A percentile compares a stretch with the other conserved stretches of the same genome.
These are phyloP conservation scores for Diarsia rubi DNA, from an alignment of 2,888 invertebrate species.

Conservation along the genomic window DNA sequence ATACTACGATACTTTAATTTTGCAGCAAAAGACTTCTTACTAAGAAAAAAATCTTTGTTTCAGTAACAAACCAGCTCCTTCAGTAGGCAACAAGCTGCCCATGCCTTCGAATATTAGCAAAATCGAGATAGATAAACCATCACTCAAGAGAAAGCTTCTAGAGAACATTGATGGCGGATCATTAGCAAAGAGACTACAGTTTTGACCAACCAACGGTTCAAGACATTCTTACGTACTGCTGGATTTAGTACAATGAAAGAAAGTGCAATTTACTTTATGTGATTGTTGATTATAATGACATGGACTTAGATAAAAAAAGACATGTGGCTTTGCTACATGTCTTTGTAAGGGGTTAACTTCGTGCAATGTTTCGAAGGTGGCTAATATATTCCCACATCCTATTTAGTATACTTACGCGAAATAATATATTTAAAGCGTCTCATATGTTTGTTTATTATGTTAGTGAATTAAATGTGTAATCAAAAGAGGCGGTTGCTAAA, in stretches of 20 bases:
- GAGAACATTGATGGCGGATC: conserved; percentile 93
- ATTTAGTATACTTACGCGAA: conserved; percentile 3
- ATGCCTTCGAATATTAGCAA: conserved; percentile 93
- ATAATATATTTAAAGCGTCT: conserved; percentile 34
- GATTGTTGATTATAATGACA: conserved; percentile 50
- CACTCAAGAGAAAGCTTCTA: conserved; percentile 94
- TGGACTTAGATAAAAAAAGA: conserved; percentile 19
- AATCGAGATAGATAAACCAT: conserved; percentile 92
- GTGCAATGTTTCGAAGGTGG: conserved; percentile 30
- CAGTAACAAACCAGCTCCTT: conserved; percentile 97
- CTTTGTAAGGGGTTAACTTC: conserved; percentile 6
- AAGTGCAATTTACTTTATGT: conserved; percentile 74
- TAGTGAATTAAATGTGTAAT: conserved; percentile 29
- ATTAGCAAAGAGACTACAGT: conserved; percentile 93
- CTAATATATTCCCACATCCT: conserved; percentile 21
- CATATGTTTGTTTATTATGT: conserved; percentile 18
- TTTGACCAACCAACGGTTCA: conserved; percentile 81
- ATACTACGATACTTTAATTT: background rate
- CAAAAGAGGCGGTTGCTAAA: conserved; percentile 20
- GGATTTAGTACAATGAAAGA: conserved; percentile 71
- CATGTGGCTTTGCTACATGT: background rate
- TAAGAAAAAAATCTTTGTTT: conserved; percentile 60
- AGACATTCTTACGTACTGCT: conserved; percentile 62
- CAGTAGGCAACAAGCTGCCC: conserved; percentile 95
- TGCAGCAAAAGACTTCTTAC: background rate